Base-by-base conservation (phyloP, 2,113 vertebrate species). In the Apistogramma diplotaenia region DNA sequence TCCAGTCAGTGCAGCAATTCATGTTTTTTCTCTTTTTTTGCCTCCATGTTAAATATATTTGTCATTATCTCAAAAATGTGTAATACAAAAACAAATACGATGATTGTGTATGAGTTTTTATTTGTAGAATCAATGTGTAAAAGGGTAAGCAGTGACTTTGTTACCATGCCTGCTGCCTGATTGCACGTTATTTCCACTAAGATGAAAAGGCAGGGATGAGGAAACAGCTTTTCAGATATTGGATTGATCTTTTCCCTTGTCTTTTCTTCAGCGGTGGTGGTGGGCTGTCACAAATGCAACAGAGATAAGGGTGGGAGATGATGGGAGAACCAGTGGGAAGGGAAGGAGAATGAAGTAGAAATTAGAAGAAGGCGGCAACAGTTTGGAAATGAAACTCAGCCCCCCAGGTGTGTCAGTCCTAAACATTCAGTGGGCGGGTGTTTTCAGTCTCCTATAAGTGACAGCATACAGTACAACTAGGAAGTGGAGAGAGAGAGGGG, bases 401-500 rank as follows among this genome's bases (percentile, higher is more conserved):
- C 92, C 82, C 82, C 73, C 91, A 93, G 91, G 92, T 94, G 92
- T 89, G 90, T 92, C 90, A 88, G 61, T 81, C 61, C 10, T 19
- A 90, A 87, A 82, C 91, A 89, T 80, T 90, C 51, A 86, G 92
- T 87, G 79, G 93, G 92, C 85, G 92, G 90, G 90, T 85, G 67
- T 92, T 90, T 85, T 78, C 70, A 78, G 71, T 85, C 72, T 80
- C 56, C 84, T 86, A 81, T 89, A 90, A 89, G 81, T 92, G 89
- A 92, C 91, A 93, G 88, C 82, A 43, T 90, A 87, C 89, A 78
- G 84, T 89, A 72, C 88, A 92, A 92, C 80, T 33, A 93, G 93
- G 93, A 94, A 94, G 93, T 93, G 70, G 65, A 87, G 61, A 82
- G 49, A 37, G 82, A 72, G 79, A 53, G 81, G 25, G 84, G 73